Evolutionary conservation across 2,113 vertebrate genomes (phyloP).

Genomic region (Seriola dumerili): DNA sequence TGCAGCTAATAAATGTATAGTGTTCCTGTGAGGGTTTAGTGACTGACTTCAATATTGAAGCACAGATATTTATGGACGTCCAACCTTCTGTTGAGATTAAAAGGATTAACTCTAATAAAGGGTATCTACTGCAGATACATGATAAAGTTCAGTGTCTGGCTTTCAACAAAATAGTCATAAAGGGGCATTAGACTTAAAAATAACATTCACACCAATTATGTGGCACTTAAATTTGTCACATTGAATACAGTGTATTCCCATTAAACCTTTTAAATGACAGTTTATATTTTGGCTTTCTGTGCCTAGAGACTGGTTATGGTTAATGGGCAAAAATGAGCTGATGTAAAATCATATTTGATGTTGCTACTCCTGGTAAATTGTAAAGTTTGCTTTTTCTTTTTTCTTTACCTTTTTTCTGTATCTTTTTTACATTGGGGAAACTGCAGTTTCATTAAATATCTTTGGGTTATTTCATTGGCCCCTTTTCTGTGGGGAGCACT

Average conservation of each 20-base stretch:
- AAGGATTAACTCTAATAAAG: slow-evolving; percentile 53
- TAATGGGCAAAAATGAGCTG: not conserved
- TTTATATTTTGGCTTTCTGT: not conserved
- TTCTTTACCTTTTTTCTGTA: not conserved
- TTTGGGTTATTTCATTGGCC: slow-evolving; percentile 12
- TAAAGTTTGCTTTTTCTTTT: not conserved
- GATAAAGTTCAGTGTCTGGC: slow-evolving; percentile 32
- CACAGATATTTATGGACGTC: slow-evolving; percentile 48
- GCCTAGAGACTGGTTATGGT: not conserved
- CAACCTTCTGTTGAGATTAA: slow-evolving; percentile 47
- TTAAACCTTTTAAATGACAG: not conserved
- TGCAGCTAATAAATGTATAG: slow-evolving; percentile 31
- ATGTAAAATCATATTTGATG: slow-evolving; percentile 3
- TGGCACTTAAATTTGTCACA: not conserved
- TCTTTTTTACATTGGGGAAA: not conserved
- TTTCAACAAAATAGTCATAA: slow-evolving; percentile 16
- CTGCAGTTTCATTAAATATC: slow-evolving; percentile 28
- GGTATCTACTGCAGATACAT: not conserved
- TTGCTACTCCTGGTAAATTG: not conserved
- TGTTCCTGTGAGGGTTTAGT: slow-evolving; percentile 33
- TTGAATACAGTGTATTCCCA: not conserved
- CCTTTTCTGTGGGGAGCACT: slow-evolving; percentile 10
- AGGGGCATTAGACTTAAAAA: not conserved
- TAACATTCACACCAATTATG: not conserved
- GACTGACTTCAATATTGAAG: slow-evolving; percentile 40